Percentiles rank a stretch among this genome's conserved stretches.
These are phyloP conservation scores for Passer montanus DNA, from an alignment of 2,113 vertebrate species.

Conservation along the genomic window DNA sequence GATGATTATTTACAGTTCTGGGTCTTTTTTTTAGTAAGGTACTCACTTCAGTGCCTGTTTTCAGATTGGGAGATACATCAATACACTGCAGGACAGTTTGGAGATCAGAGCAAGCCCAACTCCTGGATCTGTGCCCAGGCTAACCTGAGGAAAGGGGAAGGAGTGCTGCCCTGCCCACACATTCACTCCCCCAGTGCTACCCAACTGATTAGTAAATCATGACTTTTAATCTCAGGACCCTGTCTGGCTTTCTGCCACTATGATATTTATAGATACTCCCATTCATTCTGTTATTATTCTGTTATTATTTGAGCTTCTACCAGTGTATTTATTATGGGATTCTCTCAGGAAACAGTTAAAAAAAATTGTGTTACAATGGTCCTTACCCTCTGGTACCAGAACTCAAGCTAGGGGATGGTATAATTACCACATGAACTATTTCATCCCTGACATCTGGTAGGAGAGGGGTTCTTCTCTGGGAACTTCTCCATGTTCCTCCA, in stretches of 20 bases:
- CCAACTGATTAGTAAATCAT: neutral
- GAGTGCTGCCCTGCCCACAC: neutral
- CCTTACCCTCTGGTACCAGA: neutral
- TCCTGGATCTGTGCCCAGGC: neutral
- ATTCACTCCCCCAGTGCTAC: neutral
- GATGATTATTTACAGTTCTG: neutral
- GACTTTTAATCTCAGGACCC: neutral
- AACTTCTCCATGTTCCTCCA: neutral
- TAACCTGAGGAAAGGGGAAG: neutral
- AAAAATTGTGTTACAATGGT: neutral
- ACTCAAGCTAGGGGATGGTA: neutral
- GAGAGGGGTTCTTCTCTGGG: neutral
- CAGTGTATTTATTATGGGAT: neutral
- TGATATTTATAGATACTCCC: neutral
- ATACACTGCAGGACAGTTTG: neutral
- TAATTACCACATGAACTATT: neutral
- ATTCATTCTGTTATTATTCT: neutral
- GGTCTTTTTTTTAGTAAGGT: neutral
- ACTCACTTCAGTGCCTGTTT: neutral
- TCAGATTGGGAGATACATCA: neutral
- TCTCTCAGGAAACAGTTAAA: neutral
- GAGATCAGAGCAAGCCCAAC: neutral
- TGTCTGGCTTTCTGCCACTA: neutral
- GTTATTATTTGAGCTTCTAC: neutral
- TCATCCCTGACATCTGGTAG: neutral